These are phyloP conservation scores for Rhinoderma darwinii DNA, from an alignment of 2,113 vertebrate genomes.

Conservation along the genomic window DNA sequence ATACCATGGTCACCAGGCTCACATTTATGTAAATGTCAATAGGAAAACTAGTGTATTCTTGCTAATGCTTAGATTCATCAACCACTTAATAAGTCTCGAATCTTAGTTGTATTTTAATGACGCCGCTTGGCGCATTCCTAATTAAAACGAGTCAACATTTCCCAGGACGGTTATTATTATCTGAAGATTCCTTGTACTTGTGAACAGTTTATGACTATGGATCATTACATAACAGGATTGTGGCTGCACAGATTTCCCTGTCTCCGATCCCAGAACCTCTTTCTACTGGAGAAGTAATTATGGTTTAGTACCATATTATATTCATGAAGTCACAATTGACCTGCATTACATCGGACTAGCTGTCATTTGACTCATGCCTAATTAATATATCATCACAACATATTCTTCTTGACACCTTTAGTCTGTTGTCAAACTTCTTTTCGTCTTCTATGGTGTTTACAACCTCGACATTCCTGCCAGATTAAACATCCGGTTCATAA, in stretches of 20 bases:
- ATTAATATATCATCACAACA: background rate
- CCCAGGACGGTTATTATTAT: background rate
- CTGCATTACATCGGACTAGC: background rate
- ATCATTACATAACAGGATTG: background rate
- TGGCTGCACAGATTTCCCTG: background rate
- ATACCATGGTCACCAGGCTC: background rate
- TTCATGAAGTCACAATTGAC: slow-evolving; percentile 1
- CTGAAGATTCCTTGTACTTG: background rate
- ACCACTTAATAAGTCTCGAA: background rate
- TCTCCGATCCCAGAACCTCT: background rate
- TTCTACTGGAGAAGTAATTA: background rate
- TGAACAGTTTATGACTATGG: background rate
- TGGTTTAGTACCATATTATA: background rate
- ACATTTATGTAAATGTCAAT: background rate
- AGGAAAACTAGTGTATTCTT: background rate
- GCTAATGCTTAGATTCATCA: background rate
- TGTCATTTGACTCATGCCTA: background rate
- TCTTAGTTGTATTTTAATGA: background rate
- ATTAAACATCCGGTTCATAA: background rate
- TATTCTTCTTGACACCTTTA: background rate
- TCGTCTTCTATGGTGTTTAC: background rate
- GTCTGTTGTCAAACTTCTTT: background rate
- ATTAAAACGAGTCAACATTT: background rate
- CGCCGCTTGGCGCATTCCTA: background rate
- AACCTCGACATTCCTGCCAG: background rate